Percentiles rank a stretch among this genome's conserved stretches.
These are phyloP conservation scores for Scolanthus callimorphus DNA, from an alignment of 92 coral and sea anemone genomes.

Conservation along the genomic window DNA sequence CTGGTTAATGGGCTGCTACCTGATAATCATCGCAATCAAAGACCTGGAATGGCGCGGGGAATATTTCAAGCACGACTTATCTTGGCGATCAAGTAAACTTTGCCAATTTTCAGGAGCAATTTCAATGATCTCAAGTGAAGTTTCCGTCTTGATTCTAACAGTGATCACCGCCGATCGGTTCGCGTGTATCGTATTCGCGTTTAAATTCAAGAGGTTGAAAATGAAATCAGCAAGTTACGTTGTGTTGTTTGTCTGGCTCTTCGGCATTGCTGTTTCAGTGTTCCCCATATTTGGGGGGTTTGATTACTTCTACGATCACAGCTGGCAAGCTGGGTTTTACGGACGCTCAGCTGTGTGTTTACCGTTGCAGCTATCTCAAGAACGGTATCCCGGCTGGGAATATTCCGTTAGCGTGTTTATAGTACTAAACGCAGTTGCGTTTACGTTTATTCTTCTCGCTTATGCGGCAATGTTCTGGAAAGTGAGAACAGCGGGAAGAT, in stretches of 20 bases:
- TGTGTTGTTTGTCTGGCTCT: constrained; percentile 27
- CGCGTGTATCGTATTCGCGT: constrained; percentile 38
- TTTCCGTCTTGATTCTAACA: constrained; percentile 43
- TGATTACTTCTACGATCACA: constrained; percentile 35
- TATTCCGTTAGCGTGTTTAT: constrained; percentile 47
- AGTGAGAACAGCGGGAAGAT: constrained; percentile 13
- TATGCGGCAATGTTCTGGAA: constrained; percentile 34
- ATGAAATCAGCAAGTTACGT: constrained; percentile 11
- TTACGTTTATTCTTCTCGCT: constrained; percentile 39
- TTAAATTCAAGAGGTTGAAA: constrained; percentile 24
- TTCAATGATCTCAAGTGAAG: constrained; percentile 62
- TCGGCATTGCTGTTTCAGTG: constrained; percentile 33
- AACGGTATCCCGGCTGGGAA: constrained; percentile 59
- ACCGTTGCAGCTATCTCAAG: constrained; percentile 51
- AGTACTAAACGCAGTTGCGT: constrained; percentile 32
- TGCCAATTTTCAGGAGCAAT: constrained; percentile 48
- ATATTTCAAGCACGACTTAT: constrained; percentile 51
- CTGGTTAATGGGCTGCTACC: constrained; percentile 52
- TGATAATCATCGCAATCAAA: constrained; percentile 41
- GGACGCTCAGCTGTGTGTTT: constrained; percentile 59
- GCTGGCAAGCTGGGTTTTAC: constrained; percentile 26
- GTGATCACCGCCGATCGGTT: constrained; percentile 46
- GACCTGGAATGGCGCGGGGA: constrained; percentile 59
- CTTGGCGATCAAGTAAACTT: constrained; percentile 33
- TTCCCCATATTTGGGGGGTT: constrained; percentile 21